Percentiles rank a stretch among this genome's conserved stretches.
phyloP scores from a whole-genome alignment of 2,797 vertebrate genomes.

The Ptychadena robeensis region DNA sequence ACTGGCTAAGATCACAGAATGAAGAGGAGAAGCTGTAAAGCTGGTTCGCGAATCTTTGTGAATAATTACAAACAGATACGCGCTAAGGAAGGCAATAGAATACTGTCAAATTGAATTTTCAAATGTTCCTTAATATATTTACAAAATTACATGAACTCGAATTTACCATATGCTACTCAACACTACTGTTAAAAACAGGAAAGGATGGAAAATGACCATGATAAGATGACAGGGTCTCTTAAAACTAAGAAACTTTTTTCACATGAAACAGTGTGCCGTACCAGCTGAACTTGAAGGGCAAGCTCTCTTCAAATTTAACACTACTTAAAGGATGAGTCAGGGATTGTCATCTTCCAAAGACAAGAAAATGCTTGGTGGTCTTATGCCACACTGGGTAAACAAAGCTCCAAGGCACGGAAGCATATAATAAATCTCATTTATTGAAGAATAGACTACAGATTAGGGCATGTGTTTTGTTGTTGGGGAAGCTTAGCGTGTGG shows the following conservation, averaged over 20 bases:
- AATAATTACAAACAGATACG: too few species aligned
- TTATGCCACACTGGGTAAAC: slow-evolving; percentile 42
- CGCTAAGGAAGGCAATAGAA: too few species aligned
- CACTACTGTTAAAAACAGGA: too few species aligned
- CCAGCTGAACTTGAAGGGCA: neutral
- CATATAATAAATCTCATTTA: slow-evolving; percentile 54
- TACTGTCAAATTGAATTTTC: too few species aligned
- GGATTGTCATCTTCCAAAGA: slow-evolving; percentile 34
- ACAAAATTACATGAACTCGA: too few species aligned
- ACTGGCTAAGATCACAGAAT: too few species aligned
- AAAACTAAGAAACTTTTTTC: neutral
- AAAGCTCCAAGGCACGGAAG: slow-evolving; percentile 44
- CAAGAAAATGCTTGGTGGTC: slow-evolving; percentile 51
- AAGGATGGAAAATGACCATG: too few species aligned
- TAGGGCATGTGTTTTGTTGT: slow-evolving; percentile 58
- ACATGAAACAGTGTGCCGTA: neutral
- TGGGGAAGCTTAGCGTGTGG: slow-evolving; percentile 53
- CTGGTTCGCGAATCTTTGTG: too few species aligned
- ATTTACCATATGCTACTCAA: too few species aligned
- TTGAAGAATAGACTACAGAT: slow-evolving; percentile 52
- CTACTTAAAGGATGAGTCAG: slow-evolving; percentile 43
- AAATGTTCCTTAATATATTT: too few species aligned
- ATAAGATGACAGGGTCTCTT: neutral
- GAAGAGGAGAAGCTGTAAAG: too few species aligned
- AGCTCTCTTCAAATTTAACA: slow-evolving; percentile 7